Evolutionary conservation across 2,797 vertebrate species (phyloP).

Genomic region (Argya squamiceps): DNA sequence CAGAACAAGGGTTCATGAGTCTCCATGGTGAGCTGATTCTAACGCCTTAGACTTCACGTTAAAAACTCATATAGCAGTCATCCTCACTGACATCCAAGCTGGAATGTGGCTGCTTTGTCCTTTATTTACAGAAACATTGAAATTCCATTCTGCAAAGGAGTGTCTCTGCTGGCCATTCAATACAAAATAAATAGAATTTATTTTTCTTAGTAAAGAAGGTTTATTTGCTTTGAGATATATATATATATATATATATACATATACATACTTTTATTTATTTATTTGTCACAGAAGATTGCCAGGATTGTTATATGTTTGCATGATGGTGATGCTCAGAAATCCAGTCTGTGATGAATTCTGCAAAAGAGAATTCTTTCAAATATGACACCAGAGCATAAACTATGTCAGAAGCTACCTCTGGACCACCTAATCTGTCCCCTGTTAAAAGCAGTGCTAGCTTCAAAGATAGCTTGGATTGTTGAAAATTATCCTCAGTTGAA

Average conservation of each 20-base stretch:
- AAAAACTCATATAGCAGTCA: background rate
- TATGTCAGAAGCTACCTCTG: background rate
- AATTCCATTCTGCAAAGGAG: background rate
- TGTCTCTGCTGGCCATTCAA: background rate
- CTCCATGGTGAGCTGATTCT: background rate
- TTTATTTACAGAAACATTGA: background rate
- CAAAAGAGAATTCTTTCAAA: background rate
- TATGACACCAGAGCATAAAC: background rate
- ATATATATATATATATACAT: rapidly evolving
- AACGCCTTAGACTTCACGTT: background rate
- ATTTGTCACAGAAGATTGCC: background rate
- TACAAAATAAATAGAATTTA: background rate
- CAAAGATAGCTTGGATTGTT: background rate
- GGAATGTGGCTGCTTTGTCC: background rate
- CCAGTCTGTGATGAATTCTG: background rate
- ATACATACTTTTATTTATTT: background rate
- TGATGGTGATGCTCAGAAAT: background rate
- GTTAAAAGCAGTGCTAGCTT: background rate
- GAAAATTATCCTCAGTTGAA: background rate
- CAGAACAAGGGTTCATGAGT: background rate
- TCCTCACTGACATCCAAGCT: background rate
- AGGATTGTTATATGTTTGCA: background rate
- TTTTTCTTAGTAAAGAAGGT: background rate
- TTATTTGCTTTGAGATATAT: background rate
- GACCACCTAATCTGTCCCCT: background rate